phyloP scores from a whole-genome alignment of 2,888 invertebrate genomes.

The Clanis bilineata region DNA sequence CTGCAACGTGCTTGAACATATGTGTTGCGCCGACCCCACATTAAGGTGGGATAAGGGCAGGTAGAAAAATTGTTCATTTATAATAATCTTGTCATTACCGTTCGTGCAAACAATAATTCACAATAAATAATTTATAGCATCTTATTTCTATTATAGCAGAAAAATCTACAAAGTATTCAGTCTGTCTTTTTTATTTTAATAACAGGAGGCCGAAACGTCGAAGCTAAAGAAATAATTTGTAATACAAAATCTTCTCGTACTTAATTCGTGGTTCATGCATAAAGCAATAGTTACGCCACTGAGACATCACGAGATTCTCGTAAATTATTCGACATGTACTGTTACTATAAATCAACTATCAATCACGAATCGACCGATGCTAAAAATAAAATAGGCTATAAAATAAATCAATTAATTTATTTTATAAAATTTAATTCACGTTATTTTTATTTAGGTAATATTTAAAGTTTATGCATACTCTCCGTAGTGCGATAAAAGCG shows the following conservation, averaged over 20 bases:
- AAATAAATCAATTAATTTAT: background rate
- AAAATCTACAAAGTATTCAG: no score
- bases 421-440: no score
- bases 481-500: background rate
- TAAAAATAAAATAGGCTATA: background rate
- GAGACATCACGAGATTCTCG: constrained; percentile 38
- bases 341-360: constrained; percentile 24
- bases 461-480: background rate
- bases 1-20: no score
- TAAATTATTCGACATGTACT: constrained; percentile 21
- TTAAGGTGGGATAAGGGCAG: no score
- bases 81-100: no score
- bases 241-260: constrained; percentile 51
- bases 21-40: no score
- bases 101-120: no score
- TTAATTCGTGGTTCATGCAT: constrained; percentile 63
- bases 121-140: no score
- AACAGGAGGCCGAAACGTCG: no score
- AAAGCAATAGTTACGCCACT: constrained; percentile 44
- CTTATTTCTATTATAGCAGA: no score
- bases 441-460: background rate
- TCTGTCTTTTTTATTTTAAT: no score
- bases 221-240: constrained; percentile 29
- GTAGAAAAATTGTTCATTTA: no score
- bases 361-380: constrained; percentile 16